Evolutionary conservation across 2,113 vertebrate genomes (phyloP).

Genomic region (Eretmochelys imbricata): DNA sequence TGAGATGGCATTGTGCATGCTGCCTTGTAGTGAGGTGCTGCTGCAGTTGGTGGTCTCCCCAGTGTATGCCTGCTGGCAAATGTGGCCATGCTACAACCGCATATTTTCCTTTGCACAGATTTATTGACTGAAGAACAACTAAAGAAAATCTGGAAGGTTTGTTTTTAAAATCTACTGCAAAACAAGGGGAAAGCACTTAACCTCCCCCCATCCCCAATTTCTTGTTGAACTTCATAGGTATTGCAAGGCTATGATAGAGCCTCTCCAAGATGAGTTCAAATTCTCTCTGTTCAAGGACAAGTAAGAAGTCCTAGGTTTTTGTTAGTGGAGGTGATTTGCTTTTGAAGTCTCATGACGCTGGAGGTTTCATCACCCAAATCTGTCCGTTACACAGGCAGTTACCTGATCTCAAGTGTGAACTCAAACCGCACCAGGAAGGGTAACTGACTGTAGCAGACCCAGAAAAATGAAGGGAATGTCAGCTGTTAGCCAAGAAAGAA

Average conservation of each 20-base stretch:
- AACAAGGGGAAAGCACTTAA: background rate
- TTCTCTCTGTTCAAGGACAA: background rate
- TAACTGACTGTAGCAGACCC: background rate
- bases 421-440: background rate
- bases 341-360: background rate
- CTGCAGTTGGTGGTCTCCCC: constrained; percentile 39
- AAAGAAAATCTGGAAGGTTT: constrained; percentile 39
- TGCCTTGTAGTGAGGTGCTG: constrained; percentile 6
- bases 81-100: background rate
- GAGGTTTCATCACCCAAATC: background rate
- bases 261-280: background rate
- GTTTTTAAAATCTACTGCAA: background rate
- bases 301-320: background rate
- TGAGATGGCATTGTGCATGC: background rate
- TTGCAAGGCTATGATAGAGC: background rate
- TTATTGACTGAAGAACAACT: constrained; percentile 43
- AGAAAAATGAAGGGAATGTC: background rate
- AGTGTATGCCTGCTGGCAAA: constrained; percentile 52
- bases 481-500: background rate
- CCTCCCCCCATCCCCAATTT: background rate
- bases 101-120: constrained; percentile 44
- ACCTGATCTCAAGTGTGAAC: background rate
- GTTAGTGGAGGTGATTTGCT: background rate
- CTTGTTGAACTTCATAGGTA: background rate
- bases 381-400: background rate